Evolutionary conservation across 2,888 invertebrate genomes (phyloP), one percentile per base, ranked within the genome.

Genomic region (Machimus rusticus): DNA sequence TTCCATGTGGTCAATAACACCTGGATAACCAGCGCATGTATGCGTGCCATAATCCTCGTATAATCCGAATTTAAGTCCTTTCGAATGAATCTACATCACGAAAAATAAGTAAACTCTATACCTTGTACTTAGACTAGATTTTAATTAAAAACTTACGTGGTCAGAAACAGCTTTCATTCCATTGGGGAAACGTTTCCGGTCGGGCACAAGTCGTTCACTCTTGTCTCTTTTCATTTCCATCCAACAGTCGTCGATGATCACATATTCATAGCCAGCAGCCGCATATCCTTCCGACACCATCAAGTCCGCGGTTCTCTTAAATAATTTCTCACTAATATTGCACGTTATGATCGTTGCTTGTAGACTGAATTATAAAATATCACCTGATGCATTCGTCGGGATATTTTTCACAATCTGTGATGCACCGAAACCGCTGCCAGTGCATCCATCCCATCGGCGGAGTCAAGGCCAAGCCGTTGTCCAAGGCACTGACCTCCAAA

Each of bases 181-280:
- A 89, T 93, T 94, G 0, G 96, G 96, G 91, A 97, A 97, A 85
- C 97, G 93, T 81, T 93, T 90, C 19, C 93, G 94, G 90, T 96
- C 95, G 0, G 96, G 94, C 76, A 95, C 94, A 81, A 97, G 93
- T 84, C 94, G 93, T 0, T 95, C 94, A 1, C 94, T 93, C 1
- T 92, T 90, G 77, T 95, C 95, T 57, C 97, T 93, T 14, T 94
- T 90, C 90, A 93, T 94, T 89, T 95, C 95, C 90, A 96, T 91
- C 97, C 97, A 97, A 91, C 97, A 97, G 92, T 97, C 96, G 89
- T 96, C 96, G 78, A 96, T 95, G 82, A 95, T 95, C 0, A 96
- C 92, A 90, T 96, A 96, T 89, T 95, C 94, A 91, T 97, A 97
- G 0, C 97, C 97, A 2, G 94, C 95, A 9, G 93, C 94, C 2